These are phyloP conservation scores for Dorcus hopei DNA, from an alignment of 2,888 invertebrate genomes.

Conservation along the genomic window DNA sequence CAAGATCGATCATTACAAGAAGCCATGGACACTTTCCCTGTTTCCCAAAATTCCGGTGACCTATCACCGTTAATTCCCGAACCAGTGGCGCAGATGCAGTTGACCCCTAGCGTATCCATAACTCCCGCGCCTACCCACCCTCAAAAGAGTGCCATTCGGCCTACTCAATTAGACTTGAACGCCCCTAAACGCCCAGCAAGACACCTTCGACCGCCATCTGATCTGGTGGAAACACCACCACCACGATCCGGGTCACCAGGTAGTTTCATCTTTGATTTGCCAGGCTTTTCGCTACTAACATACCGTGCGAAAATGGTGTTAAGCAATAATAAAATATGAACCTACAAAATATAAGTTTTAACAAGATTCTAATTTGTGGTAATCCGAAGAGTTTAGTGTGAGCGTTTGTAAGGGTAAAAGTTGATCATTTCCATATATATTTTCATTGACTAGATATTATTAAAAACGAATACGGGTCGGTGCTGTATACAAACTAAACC, in stretches of 20 bases:
- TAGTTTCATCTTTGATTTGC: constrained; percentile 20
- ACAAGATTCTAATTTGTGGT: too few species aligned
- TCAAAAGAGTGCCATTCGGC: constrained; percentile 28
- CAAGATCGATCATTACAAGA: constrained; percentile 22
- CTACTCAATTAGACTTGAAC: constrained; percentile 43
- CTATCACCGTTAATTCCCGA: constrained; percentile 52
- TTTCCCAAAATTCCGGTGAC: constrained; percentile 17
- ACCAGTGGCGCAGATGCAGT: constrained; percentile 49
- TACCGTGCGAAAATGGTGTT: background rate
- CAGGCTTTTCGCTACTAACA: background rate
- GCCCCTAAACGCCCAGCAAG: constrained; percentile 43
- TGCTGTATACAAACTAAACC: too few species aligned
- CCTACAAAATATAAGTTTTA: background rate
- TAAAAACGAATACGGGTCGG: too few species aligned
- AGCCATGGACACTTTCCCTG: constrained; percentile 33
- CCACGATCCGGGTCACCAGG: constrained; percentile 37
- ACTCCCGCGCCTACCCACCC: constrained; percentile 45
- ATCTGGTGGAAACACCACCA: constrained; percentile 30
- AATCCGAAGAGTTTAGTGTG: too few species aligned
- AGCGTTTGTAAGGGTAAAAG: too few species aligned
- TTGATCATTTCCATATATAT: too few species aligned
- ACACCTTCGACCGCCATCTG: constrained; percentile 38
- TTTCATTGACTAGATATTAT: too few species aligned
- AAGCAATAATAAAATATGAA: background rate
- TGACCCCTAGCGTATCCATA: constrained; percentile 48